Evolutionary conservation across 2,113 vertebrate species (phyloP).

Genomic region (Perca flavescens): DNA sequence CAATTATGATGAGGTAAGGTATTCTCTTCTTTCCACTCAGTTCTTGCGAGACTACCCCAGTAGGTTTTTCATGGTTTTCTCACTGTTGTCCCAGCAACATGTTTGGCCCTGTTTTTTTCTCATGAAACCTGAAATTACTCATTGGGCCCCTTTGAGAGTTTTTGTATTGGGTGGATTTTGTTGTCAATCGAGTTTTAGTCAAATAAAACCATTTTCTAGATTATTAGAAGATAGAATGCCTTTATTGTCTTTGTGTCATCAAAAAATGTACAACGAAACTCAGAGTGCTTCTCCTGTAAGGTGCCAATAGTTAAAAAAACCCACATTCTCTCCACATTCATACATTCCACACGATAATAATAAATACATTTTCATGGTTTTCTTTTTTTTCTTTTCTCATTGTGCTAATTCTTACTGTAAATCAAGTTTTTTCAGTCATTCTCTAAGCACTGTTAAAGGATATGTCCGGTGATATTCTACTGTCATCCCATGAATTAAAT

Average conservation of each 20-base stretch:
- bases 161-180: too few species aligned
- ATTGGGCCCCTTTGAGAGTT: not conserved
- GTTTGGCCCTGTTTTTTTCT: constrained; percentile 10
- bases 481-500: not conserved
- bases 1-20: constrained; percentile 94
- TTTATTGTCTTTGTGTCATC: too few species aligned
- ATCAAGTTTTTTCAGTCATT: too few species aligned
- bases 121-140: constrained; percentile 14
- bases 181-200: not conserved
- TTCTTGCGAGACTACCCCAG: not conserved
- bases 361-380: too few species aligned
- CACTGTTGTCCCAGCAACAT: not conserved
- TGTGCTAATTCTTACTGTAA: too few species aligned
- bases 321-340: too few species aligned
- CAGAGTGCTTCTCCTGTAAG: too few species aligned
- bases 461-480: not conserved
- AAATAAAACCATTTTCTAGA: not conserved
- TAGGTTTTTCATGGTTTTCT: constrained; percentile 2
- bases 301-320: too few species aligned
- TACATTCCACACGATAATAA: too few species aligned
- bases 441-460: not conserved
- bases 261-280: too few species aligned
- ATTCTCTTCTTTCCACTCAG: not conserved
- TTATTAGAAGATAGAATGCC: too few species aligned
- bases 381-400: too few species aligned